Evolutionary conservation across 2,797 vertebrate species (phyloP).

Genomic region (Rhodeus uyekii): DNA sequence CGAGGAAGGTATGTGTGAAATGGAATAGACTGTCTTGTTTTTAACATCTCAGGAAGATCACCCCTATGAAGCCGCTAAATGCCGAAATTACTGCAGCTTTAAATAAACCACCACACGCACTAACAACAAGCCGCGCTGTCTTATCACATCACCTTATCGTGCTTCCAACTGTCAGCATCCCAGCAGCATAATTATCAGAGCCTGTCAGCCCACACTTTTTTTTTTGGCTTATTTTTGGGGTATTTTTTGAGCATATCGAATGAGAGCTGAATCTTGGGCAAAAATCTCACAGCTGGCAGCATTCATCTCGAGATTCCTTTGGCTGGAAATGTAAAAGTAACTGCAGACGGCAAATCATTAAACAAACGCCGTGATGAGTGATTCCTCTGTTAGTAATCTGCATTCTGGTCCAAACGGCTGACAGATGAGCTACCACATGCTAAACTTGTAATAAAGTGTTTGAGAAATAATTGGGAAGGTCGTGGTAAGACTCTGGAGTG

Average conservation of each 20-base stretch:
- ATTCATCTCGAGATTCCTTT: conserved; percentile 18
- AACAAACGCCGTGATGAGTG: conserved; percentile 74
- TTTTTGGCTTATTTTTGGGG: not conserved
- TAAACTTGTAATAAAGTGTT: conserved; percentile 83
- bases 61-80: conserved; percentile 54
- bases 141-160: conserved; percentile 38
- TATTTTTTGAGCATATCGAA: conserved; percentile 33
- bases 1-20: not conserved
- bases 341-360: conserved; percentile 55
- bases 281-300: conserved; percentile 43
- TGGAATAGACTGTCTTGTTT: conserved; percentile 14
- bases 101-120: conserved; percentile 33
- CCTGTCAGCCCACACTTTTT: conserved; percentile 24
- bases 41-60: conserved; percentile 53
- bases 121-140: not conserved
- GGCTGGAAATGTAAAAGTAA: conserved; percentile 51
- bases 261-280: conserved; percentile 38
- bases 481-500: conserved; percentile 77
- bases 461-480: conserved; percentile 85
- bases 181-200: conserved; percentile 22
- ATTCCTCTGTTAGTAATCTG: conserved; percentile 66
- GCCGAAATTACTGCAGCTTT: conserved; percentile 52
- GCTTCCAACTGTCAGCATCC: conserved; percentile 31
- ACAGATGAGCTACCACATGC: conserved; percentile 79
- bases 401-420: conserved; percentile 71